Conservation (phyloP, 2,888 invertebrate genomes). For the Neocrepidodera transversa region DNA sequence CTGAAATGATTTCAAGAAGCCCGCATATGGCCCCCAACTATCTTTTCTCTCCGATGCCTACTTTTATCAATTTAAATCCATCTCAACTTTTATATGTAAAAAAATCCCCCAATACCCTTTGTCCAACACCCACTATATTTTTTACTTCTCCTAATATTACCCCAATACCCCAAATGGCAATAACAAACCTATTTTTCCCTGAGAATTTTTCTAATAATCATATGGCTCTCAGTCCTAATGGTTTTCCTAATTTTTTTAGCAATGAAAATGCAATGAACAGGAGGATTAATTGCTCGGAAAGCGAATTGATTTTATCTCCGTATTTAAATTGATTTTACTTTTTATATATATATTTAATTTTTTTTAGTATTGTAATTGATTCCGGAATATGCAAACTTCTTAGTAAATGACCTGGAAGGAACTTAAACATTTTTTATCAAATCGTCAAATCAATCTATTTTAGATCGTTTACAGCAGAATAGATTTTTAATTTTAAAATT, state of each 20-base stretch:
- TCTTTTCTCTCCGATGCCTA: conserved; percentile 30
- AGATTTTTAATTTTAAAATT: too few relatives aligned
- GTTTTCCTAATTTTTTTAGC: conserved; percentile 14
- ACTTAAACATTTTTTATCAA: too few relatives aligned
- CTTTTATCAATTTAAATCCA: conserved; percentile 9
- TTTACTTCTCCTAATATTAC: conserved; percentile 39
- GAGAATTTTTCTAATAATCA: conserved; percentile 43
- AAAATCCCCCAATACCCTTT: conserved; percentile 39
- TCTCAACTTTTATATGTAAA: conserved; percentile 20
- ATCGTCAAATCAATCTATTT: too few relatives aligned
- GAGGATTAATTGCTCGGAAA: too few relatives aligned
- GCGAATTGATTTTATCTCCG: too few relatives aligned
- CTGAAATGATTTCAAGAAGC: conserved; percentile 28
- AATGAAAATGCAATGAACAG: conserved; percentile 1
- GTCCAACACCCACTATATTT: conserved; percentile 33
- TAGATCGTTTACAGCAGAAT: too few relatives aligned
- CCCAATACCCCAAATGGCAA: conserved; percentile 33
- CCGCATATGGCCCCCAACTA: conserved; percentile 29
- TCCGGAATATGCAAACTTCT: too few relatives aligned
- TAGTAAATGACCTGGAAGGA: too few relatives aligned
- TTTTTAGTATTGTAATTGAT: too few relatives aligned
- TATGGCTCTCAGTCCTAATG: conserved; percentile 27
- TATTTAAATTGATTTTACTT: too few relatives aligned
- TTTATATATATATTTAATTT: too few relatives aligned
- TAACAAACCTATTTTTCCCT: conserved; percentile 40